Base-by-base conservation (phyloP, 2,113 vertebrate genomes). In the Thalassoma bifasciatum region DNA sequence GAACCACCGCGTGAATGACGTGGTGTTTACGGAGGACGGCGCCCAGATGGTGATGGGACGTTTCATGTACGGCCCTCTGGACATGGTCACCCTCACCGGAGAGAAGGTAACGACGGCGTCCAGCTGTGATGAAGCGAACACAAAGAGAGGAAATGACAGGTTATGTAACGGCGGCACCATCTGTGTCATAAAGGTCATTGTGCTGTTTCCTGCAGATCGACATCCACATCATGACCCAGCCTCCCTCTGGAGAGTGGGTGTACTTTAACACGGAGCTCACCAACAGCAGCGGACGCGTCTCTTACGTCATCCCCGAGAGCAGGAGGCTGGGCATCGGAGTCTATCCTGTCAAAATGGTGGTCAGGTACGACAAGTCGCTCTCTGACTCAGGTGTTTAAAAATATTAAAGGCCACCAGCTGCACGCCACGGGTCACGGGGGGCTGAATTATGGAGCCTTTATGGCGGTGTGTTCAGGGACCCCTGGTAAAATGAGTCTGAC, bases 21-120 rank as follows among this genome's bases (percentile, higher is more conserved):
- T 92, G 0, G 94, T 99, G 0, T 97, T 95, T 78, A 95, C 95
- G 0, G 98, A 99, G 84, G 98, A 98, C 1, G 96, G 97, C 0
- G 91, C 88, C 1, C 98, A 99, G 93, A 86, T 93, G 56, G 93
- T 99, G 63, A 95, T 68, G 0, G 98, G 96, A 36, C 95, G 98
- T 34, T 99, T 99, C 88, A 98, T 99, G 97, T 99, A 99, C 0
- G 98, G 98, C 3, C 98, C 98, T 0, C 89, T 99, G 72, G 98
- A 99, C 89, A 99, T 99, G 98, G 98, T 99, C 79, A 99, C 98
- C 0, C 95, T 99, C 30, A 98, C 98, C 0, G 98, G 98, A 74
- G 98, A 99, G 87, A 99, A 99, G 97, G 98, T 98, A 65, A 34
- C 3, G 42, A 69, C 11, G 8, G 8, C 7, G 4, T n/a, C 54